Base-by-base conservation (phyloP, 2,888 invertebrate genomes). In the Eupeodes latifasciatus region DNA sequence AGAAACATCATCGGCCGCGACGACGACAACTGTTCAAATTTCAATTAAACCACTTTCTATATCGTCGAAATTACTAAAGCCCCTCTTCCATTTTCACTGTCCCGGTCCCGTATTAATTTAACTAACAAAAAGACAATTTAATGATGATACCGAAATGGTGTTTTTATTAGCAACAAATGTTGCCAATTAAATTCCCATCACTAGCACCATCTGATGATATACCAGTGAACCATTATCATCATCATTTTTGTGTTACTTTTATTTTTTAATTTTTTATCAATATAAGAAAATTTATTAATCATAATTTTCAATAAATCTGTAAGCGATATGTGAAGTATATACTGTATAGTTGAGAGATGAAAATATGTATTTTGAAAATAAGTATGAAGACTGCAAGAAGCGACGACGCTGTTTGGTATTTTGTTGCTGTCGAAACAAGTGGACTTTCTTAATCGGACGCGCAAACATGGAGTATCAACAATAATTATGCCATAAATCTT, bases 121-220 rank as follows among this genome's bases (percentile, higher is more conserved):
- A 19, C 19, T 11, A 27, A 49, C 12, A 64, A 14, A 27, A 57
- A 67, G 69, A 55, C 36, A 5, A n/a, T 4, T 40, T 34, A 47
- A 72, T 62, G 69, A 78, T 78, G 61, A 44, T 11, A 76, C 67
- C 72, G 64, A 78, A 79, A 69, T 62, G 77, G 51, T 88, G 72
- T 78, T 81, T 88, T 75, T 62, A 84, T 81, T 69, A 67, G 77
- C 81, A 84, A 88, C 84, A 84, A 88, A 81, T 88, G 88, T 78
- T 81, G 61, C 85, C 85, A 88, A 88, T 88, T 88, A 85, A 85
- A 88, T 75, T 64, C 14, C 75, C 88, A 88, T 85, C 81, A 78
- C 34, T 57, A 19, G 2, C 74, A 81, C 53, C 66, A 77, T 71
- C 40, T 51, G 67, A 81, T 77, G 27, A 16, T 40, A 59, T 12